Percentiles rank a stretch among this genome's conserved stretches.
Conservation (phyloP, 2,113 vertebrate genomes). For the Riparia riparia region DNA sequence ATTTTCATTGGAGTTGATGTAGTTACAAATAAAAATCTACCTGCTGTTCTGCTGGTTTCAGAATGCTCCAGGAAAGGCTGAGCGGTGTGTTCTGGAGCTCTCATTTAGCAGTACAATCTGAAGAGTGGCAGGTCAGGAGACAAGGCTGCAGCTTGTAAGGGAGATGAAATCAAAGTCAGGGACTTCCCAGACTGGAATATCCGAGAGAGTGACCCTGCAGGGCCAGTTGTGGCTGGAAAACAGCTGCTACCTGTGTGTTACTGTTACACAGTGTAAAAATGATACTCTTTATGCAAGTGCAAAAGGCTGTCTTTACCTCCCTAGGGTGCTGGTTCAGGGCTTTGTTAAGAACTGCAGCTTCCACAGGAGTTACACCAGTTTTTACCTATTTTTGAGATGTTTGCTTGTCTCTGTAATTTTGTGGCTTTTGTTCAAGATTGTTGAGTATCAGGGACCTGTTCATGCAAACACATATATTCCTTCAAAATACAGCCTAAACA, state of each 20-base stretch:
- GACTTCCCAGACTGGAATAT: neutral
- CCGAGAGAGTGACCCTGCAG: neutral
- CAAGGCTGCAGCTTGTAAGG: neutral
- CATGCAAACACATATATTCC: neutral
- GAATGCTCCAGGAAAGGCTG: neutral
- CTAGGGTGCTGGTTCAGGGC: fast-evolving
- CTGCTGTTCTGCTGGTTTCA: neutral
- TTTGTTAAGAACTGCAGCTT: neutral
- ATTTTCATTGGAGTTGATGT: neutral
- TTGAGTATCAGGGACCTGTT: neutral
- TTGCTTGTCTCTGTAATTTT: neutral
- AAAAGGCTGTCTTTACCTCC: neutral
- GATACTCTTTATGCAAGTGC: neutral
- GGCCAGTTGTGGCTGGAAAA: neutral
- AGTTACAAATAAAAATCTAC: neutral
- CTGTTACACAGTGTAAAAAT: neutral
- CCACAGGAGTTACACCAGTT: neutral
- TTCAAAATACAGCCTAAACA: neutral
- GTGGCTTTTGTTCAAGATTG: neutral
- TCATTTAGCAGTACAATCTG: neutral
- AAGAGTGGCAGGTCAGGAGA: neutral
- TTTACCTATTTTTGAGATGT: neutral
- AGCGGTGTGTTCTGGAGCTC: neutral
- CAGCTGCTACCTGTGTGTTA: neutral
- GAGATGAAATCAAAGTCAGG: neutral